These are phyloP conservation scores for Petrocephalus sullivani DNA, from an alignment of 2,797 vertebrate genomes.

Conservation along the genomic window DNA sequence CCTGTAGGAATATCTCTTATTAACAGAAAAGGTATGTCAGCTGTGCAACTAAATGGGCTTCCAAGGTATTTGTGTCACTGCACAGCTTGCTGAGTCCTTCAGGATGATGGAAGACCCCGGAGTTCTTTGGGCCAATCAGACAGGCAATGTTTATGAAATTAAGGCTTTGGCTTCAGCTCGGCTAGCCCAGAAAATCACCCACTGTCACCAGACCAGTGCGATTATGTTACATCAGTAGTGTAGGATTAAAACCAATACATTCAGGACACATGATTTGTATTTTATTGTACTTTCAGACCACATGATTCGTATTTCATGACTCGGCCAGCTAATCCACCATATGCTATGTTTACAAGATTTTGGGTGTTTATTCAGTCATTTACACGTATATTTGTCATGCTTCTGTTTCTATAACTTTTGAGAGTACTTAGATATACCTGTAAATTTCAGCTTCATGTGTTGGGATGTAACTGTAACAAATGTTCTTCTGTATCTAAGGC, in stretches of 20 bases:
- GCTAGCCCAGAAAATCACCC: not conserved
- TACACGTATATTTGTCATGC: not conserved
- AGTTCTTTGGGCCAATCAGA: not conserved
- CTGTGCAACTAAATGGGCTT: not conserved
- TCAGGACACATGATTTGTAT: not conserved
- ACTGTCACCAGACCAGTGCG: not conserved
- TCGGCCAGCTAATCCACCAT: not conserved
- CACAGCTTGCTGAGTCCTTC: not conserved
- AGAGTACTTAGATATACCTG: not conserved
- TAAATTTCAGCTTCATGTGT: not conserved
- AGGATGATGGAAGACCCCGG: not conserved
- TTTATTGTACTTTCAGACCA: not conserved
- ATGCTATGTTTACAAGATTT: not conserved
- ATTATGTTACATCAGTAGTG: not conserved
- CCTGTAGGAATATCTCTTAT: not conserved
- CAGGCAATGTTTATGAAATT: slow-evolving; percentile 10
- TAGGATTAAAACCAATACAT: not conserved
- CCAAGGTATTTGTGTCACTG: not conserved
- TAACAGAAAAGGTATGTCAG: not conserved
- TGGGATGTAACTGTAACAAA: not conserved
- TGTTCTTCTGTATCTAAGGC: not conserved
- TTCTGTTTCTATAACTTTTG: not conserved
- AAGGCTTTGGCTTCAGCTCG: not conserved
- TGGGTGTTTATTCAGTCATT: not conserved
- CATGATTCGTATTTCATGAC: not conserved